phyloP scores from a whole-genome alignment of 2,888 invertebrate species.

The Latrodectus elegans region DNA sequence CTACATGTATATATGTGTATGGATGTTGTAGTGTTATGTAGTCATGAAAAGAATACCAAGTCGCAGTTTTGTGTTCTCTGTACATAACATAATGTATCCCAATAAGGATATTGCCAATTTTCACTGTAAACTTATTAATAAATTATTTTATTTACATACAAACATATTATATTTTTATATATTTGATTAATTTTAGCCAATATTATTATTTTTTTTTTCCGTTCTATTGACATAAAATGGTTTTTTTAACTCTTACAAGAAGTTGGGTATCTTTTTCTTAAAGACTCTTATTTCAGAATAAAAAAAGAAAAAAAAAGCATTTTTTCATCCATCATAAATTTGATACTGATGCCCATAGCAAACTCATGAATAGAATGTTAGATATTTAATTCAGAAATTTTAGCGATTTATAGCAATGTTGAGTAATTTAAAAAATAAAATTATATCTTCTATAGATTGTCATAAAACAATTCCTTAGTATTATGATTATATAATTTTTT shows the following conservation, averaged over 20 bases:
- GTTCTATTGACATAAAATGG: neutral
- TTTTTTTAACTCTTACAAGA: neutral
- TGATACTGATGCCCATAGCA: too few species aligned
- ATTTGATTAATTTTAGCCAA: neutral
- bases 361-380: too few species aligned
- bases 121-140: constrained; percentile 64
- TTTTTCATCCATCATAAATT: too few species aligned
- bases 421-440: too few species aligned
- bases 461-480: too few species aligned
- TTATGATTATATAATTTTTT: too few species aligned
- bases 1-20: constrained; percentile 3
- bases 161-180: neutral
- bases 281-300: too few species aligned
- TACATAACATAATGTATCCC: constrained; percentile 26
- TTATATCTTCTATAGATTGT: too few species aligned
- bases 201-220: neutral
- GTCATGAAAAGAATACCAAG: neutral
- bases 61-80: neutral
- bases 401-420: too few species aligned
- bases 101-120: constrained; percentile 44
- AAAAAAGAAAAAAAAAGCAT: too few species aligned
- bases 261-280: neutral
- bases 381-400: too few species aligned
- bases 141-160: constrained; percentile 65
- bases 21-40: neutral